Conservation (phyloP, 1,140 invertebrate genomes). For the Mactra quadrangularis region DNA sequence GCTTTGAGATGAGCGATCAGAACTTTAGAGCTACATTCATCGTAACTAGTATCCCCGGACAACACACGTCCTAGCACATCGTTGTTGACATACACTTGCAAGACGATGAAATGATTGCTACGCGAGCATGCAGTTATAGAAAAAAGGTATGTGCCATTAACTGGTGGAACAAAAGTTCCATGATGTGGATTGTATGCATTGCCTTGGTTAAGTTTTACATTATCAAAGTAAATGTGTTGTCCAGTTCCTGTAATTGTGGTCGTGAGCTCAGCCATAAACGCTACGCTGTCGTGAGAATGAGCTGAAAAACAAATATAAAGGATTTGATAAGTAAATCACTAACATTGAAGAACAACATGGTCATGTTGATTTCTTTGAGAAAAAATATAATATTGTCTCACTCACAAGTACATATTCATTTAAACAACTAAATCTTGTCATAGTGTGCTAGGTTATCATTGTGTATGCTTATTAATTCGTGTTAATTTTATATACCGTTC, state of each 20-base stretch:
- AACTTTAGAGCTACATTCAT: constrained; percentile 16
- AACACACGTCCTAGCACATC: constrained; percentile 9
- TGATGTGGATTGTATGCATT: constrained; percentile 32
- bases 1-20: not conserved
- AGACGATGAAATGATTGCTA: not conserved
- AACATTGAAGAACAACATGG: too few relatives aligned
- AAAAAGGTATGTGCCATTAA: constrained; percentile 39
- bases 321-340: too few relatives aligned
- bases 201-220: constrained; percentile 35
- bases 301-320: too few relatives aligned
- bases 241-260: not conserved
- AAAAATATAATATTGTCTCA: too few relatives aligned
- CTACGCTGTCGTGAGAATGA: too few relatives aligned
- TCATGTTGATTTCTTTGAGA: too few relatives aligned
- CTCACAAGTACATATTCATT: too few relatives aligned
- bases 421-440: too few relatives aligned
- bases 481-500: too few relatives aligned
- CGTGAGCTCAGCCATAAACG: constrained; percentile 3
- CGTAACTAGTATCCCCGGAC: constrained; percentile 1
- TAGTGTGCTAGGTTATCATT: too few relatives aligned
- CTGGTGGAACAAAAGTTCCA: constrained; percentile 44
- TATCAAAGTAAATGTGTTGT: constrained; percentile 35
- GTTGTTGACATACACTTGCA: constrained; percentile 4
- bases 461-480: too few relatives aligned
- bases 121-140: not conserved